A percentile compares a stretch with the other conserved stretches of the same genome.
These are phyloP conservation scores for Menidia menidia DNA, from an alignment of 2,797 vertebrate species.

Conservation along the genomic window DNA sequence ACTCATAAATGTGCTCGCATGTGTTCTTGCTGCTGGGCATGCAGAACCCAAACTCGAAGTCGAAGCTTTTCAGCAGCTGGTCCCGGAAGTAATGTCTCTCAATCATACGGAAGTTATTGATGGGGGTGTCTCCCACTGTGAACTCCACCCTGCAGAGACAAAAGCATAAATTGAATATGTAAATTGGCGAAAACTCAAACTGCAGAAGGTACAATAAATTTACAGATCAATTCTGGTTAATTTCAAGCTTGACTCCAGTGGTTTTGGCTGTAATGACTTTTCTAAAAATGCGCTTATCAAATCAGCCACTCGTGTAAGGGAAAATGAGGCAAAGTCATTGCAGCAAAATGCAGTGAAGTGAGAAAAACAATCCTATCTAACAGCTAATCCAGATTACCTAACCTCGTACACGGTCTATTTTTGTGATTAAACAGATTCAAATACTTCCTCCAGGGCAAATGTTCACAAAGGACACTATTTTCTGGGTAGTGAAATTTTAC, in stretches of 20 bases:
- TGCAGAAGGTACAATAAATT: too few species aligned
- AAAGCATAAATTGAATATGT: background rate
- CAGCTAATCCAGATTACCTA: background rate
- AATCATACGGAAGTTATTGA: constrained; percentile 98
- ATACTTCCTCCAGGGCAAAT: background rate
- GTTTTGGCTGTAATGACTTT: background rate
- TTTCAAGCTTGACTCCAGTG: background rate
- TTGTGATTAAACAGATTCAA: background rate
- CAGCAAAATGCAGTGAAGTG: background rate
- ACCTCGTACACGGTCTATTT: background rate
- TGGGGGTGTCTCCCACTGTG: constrained; percentile 96
- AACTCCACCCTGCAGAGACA: constrained; percentile 91
- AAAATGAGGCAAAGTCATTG: background rate
- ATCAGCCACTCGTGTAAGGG: background rate
- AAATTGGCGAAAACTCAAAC: constrained; percentile 3
- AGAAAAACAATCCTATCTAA: background rate
- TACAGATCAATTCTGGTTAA: background rate
- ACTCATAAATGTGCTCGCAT: constrained; percentile 98
- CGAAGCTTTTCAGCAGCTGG: constrained; percentile 95
- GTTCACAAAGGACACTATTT: background rate
- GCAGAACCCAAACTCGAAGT: constrained; percentile 98
- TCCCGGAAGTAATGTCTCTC: constrained; percentile 98
- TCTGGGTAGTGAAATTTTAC: too few species aligned
- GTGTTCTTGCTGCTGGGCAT: constrained; percentile 99
- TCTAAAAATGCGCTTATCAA: background rate